Evolutionary conservation across 2,113 vertebrate genomes (phyloP).

Genomic region (Crotalus tigris): DNA sequence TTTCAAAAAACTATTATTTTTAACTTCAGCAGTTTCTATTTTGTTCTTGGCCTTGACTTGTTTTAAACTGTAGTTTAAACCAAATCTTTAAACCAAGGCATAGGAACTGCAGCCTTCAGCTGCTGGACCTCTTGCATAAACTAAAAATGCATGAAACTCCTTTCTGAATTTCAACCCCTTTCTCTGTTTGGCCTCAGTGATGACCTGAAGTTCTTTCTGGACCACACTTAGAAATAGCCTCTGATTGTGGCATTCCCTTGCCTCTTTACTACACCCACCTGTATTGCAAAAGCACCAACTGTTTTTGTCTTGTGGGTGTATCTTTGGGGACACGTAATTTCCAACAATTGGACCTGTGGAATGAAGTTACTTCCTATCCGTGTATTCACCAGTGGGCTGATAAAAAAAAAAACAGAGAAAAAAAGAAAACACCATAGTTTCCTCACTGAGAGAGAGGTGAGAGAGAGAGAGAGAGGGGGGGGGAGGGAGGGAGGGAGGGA

Average conservation of each 20-base stretch:
- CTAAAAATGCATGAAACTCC: neutral
- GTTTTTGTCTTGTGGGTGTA: neutral
- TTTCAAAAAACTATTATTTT: neutral
- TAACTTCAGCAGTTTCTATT: neutral
- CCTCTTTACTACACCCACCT: neutral
- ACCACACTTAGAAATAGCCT: neutral
- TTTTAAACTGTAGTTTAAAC: neutral
- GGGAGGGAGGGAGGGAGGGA: too few relatives aligned
- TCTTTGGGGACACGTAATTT: neutral
- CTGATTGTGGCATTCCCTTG: neutral
- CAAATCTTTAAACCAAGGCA: neutral
- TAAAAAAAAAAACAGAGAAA: neutral
- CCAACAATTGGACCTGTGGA: neutral
- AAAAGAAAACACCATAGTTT: neutral
- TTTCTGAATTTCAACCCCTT: neutral
- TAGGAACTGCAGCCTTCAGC: neutral
- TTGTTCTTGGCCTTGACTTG: neutral
- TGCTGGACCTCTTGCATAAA: neutral
- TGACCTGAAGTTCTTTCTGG: neutral
- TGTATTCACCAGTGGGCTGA: neutral
- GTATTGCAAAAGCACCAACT: neutral
- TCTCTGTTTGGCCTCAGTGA: neutral
- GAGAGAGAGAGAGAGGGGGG: too few relatives aligned
- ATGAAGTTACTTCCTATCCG: neutral
- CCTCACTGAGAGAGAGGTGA: neutral